Evolutionary conservation across 2,797 vertebrate species (phyloP).

Genomic region (Pteronotus mesoamericanus): DNA sequence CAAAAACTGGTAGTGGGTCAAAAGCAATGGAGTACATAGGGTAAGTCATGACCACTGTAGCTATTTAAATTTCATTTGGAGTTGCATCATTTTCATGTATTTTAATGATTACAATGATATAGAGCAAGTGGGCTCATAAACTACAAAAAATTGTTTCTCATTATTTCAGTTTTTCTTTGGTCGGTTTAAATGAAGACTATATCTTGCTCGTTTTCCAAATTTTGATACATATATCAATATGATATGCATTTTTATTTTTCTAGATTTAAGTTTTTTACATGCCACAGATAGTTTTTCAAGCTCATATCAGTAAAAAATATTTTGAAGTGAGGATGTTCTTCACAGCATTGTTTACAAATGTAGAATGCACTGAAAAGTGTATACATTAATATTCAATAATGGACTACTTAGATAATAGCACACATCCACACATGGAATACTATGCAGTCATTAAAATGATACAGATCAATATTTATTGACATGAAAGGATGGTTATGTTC

Average conservation of each 20-base stretch:
- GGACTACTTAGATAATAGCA: background rate
- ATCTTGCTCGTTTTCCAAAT: background rate
- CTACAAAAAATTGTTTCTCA: slow-evolving; percentile 5
- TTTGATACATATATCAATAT: background rate
- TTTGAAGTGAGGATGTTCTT: slow-evolving; percentile 33
- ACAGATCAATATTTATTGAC: slow-evolving; percentile 13
- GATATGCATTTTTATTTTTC: slow-evolving; percentile 29
- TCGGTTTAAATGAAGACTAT: background rate
- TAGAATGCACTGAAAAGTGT: slow-evolving; percentile 21
- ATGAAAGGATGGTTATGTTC: background rate
- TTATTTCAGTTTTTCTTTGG: slow-evolving; percentile 37
- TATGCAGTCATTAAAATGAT: slow-evolving; percentile 19
- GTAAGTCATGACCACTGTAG: background rate
- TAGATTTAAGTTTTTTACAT: slow-evolving; percentile 49
- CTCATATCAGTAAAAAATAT: background rate
- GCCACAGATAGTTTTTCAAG: slow-evolving; percentile 18
- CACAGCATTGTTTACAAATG: background rate
- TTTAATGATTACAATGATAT: background rate
- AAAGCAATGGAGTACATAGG: background rate
- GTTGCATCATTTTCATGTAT: slow-evolving; percentile 29
- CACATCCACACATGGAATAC: slow-evolving; percentile 24
- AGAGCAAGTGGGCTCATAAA: background rate
- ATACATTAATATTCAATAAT: background rate
- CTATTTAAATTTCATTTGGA: slow-evolving; percentile 13
- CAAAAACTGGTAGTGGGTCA: background rate